Conservation (phyloP, 2,888 invertebrate species). For the Ryuthela nishihirai region DNA sequence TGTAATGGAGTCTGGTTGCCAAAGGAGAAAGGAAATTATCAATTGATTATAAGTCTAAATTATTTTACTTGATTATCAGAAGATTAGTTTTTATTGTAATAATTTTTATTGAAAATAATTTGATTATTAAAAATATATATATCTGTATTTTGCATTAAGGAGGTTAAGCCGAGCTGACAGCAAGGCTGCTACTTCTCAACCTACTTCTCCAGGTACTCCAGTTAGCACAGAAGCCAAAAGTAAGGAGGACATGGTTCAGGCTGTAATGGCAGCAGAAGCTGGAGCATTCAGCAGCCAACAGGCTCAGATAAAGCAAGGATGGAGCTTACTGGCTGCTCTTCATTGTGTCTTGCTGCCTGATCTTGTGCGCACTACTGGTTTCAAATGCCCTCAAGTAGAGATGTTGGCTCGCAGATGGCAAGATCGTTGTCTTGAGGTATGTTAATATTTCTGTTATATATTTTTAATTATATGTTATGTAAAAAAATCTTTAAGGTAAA, state of each 20-base stretch:
- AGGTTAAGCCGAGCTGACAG: constrained; percentile 41
- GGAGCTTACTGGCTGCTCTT: constrained; percentile 91
- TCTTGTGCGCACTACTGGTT: constrained; percentile 62
- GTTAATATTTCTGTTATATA: neutral
- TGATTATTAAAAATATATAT: neutral
- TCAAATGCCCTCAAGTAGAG: constrained; percentile 94
- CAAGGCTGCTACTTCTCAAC: constrained; percentile 25
- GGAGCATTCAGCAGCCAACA: constrained; percentile 67
- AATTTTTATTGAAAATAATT: too few relatives aligned
- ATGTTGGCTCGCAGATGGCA: constrained; percentile 98
- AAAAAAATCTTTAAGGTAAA: too few relatives aligned
- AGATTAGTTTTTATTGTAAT: neutral
- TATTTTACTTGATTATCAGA: neutral
- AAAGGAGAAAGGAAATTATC: too few relatives aligned
- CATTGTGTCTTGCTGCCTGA: constrained; percentile 95
- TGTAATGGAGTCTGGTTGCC: too few relatives aligned
- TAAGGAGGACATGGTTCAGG: constrained; percentile 20
- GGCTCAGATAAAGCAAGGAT: constrained; percentile 87
- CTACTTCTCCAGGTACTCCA: constrained; percentile 32
- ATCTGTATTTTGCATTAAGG: constrained; percentile 6
- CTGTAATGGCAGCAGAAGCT: constrained; percentile 59
- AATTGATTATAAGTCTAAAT: neutral
- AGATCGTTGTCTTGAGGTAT: constrained; percentile 93
- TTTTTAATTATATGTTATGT: too few relatives aligned
- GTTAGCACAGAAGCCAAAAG: constrained; percentile 12